These are phyloP conservation scores for Ibycter americanus DNA, from an alignment of 2,797 vertebrate genomes.

Conservation along the genomic window DNA sequence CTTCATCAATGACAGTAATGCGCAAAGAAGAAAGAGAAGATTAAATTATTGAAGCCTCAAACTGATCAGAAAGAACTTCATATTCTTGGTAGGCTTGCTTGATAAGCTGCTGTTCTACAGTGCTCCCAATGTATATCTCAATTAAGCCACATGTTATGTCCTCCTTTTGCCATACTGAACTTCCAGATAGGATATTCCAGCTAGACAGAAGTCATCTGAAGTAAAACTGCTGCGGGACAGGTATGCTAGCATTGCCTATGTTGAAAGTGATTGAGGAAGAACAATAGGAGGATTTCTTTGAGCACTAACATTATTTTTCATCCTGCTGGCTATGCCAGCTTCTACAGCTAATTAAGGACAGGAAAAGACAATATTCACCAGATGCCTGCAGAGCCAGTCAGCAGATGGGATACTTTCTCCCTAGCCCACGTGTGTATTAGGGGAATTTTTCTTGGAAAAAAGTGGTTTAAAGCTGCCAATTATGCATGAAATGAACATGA, in stretches of 20 bases:
- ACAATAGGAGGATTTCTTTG: neutral
- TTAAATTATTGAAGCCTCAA: neutral
- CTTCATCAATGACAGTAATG: neutral
- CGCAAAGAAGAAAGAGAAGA: neutral
- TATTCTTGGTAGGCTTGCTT: neutral
- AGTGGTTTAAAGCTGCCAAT: neutral
- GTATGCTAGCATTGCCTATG: fast-evolving
- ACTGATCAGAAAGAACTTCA: neutral
- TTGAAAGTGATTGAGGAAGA: neutral
- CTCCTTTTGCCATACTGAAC: neutral
- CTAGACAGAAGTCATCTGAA: neutral
- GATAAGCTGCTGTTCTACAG: neutral
- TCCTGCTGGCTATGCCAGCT: neutral
- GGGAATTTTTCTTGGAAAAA: neutral
- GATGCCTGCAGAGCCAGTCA: conserved; percentile 3
- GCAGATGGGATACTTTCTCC: conserved; percentile 40
- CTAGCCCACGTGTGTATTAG: neutral
- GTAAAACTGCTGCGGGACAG: neutral
- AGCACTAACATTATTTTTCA: neutral
- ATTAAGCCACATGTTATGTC: neutral
- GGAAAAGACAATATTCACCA: conserved; percentile 29
- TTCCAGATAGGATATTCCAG: neutral
- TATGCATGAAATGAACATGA: neutral
- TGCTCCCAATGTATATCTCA: neutral
- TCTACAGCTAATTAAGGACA: conserved; percentile 26